Evolutionary conservation across 1,140 invertebrate species (phyloP).

Genomic region (Drosophila cardini): DNA sequence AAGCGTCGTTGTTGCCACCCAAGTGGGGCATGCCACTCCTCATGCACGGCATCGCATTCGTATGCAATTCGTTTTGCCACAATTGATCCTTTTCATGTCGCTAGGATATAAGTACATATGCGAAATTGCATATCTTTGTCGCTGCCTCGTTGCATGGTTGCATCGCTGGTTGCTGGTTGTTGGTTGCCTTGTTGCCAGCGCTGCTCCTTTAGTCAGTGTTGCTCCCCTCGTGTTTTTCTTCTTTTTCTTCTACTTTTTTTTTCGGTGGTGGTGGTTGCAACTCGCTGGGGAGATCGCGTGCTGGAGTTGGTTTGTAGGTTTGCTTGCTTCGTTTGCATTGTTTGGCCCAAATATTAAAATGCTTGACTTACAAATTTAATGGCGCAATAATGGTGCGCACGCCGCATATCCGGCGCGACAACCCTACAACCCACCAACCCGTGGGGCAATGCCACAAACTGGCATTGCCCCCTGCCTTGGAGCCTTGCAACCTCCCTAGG

Average conservation of each 20-base stretch:
- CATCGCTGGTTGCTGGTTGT: constrained; percentile 1
- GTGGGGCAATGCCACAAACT: constrained; percentile 12
- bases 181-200: constrained; percentile 5
- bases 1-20: too few species aligned
- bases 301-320: constrained; percentile 44
- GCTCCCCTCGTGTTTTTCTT: neutral
- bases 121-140: constrained; percentile 83
- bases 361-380: constrained; percentile 84
- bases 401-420: constrained; percentile 58
- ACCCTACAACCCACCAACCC: constrained; percentile 17
- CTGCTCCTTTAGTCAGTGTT: constrained; percentile 41
- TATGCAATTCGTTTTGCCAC: constrained; percentile 83
- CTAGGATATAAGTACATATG: constrained; percentile 83
- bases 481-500: constrained; percentile 14
- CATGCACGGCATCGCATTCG: constrained; percentile 69
- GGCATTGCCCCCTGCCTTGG: neutral
- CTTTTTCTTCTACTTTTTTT: too few species aligned
- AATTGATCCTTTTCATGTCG: constrained; percentile 83
- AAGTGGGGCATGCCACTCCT: constrained; percentile 2
- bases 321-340: constrained; percentile 77
- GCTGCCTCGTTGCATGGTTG: constrained; percentile 51
- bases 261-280: constrained; percentile 1
- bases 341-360: constrained; percentile 83
- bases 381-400: constrained; percentile 80
- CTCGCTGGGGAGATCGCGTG: constrained; percentile 30